These are phyloP conservation scores for Amitus sp. DNA, from an alignment of 2,888 invertebrate species.

Conservation along the genomic window DNA sequence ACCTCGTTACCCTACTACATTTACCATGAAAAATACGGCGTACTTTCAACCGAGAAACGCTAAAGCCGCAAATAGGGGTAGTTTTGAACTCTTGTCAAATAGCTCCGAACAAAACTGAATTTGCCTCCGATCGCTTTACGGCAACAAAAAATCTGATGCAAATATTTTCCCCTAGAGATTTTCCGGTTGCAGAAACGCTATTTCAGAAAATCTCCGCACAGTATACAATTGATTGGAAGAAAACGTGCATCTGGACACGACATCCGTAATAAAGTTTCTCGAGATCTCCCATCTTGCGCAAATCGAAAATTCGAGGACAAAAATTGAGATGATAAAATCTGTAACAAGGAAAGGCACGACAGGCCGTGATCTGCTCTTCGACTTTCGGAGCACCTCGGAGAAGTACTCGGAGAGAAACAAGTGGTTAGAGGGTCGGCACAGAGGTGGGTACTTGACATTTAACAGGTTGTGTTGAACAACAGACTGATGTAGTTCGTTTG, in stretches of 20 bases:
- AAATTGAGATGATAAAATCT: neutral
- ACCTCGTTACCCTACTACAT: constrained; percentile 23
- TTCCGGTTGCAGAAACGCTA: too few relatives aligned
- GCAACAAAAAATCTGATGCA: too few relatives aligned
- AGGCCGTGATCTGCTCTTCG: constrained; percentile 39
- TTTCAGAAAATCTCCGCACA: too few relatives aligned
- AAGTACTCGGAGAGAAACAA: constrained; percentile 37
- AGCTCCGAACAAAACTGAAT: constrained; percentile 28
- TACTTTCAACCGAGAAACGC: constrained; percentile 34
- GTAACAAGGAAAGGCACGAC: too few relatives aligned
- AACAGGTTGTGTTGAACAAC: constrained; percentile 39
- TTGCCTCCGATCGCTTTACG: too few relatives aligned
- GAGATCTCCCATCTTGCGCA: too few relatives aligned
- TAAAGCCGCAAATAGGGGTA: constrained; percentile 34
- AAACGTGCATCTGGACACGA: too few relatives aligned
- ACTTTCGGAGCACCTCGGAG: constrained; percentile 35
- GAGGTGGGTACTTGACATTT: constrained; percentile 47
- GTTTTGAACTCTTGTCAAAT: constrained; percentile 26
- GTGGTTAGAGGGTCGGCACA: constrained; percentile 30
- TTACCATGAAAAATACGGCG: constrained; percentile 24
- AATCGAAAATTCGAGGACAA: too few relatives aligned
- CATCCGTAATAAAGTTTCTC: too few relatives aligned
- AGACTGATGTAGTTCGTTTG: constrained; percentile 36
- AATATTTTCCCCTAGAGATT: too few relatives aligned
- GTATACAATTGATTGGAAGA: too few relatives aligned